Evolutionary conservation across 2,113 vertebrate species (phyloP), one percentile per base, ranked within the genome.

Genomic region (Entomyzon cyanotis): DNA sequence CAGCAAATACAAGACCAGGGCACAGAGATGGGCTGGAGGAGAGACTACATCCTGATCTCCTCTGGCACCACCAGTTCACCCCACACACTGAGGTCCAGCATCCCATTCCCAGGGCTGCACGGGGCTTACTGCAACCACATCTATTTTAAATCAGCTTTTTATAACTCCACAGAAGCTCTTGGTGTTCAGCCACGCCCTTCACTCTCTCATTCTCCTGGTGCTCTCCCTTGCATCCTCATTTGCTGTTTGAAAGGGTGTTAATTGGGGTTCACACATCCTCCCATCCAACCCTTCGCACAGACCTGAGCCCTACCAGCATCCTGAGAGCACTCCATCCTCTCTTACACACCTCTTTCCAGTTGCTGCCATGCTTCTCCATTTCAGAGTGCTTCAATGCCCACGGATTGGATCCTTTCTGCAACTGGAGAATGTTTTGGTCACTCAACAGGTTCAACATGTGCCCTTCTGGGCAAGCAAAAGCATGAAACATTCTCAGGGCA

Each of bases 311-410:
- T 49, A 2, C 0, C 1, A 52, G 41, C 59, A 88, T 24, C 15
- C 25, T 0, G 0, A 90, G 30, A 84, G 28, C 19, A 44, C 56
- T 37, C n/a, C 1, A 7, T 42, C 18, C 19, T 44, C 35, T 59
- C 24, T 27, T 25, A 47, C 96, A 62, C 82, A 98, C 98, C 98
- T 98, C 98, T 58, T 98, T 98, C 98, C 98, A 98, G 95, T 96
- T 98, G 95, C 95, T 96, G 68, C 98, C 50, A 0, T 98, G 98
- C 93, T 98, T 98, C 86, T 98, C 98, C 95, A 97, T 94, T 68
- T 98, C 97, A 14, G 98, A 96, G 78, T 98, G 97, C 68, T 98
- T 98, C 89, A 98, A 11, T 55, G 96, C 91, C 98, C 98, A 98
- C 2, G 97, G 97, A 84, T 35, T 98, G 12, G 95, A 90, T 93